phyloP scores from a whole-genome alignment of 1,140 invertebrate species.

The Calycopis cecrops region DNA sequence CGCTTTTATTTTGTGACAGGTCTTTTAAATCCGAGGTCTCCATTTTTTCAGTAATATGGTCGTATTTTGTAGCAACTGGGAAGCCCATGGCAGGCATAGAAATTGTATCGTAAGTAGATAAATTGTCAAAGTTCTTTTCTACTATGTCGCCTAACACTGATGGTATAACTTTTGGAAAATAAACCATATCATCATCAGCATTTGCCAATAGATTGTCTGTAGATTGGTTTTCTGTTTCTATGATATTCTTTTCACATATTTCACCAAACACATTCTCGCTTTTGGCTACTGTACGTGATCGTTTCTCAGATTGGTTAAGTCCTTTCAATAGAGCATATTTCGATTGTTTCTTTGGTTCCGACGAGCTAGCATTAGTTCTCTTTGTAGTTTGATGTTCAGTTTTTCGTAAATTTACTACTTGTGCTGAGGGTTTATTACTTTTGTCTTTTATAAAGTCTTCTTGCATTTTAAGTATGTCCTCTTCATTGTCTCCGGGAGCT shows the following conservation, averaged over 20 bases:
- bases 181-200: constrained; percentile 64
- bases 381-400: constrained; percentile 38
- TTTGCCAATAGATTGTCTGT: constrained; percentile 12
- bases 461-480: constrained; percentile 82
- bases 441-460: constrained; percentile 78
- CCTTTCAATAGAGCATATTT: constrained; percentile 63
- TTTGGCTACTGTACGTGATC: constrained; percentile 25
- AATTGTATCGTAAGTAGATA: constrained; percentile 31
- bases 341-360: constrained; percentile 45
- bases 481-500: constrained; percentile 79
- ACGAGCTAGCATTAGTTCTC: constrained; percentile 26
- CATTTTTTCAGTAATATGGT: constrained; percentile 22
- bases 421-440: constrained; percentile 75
- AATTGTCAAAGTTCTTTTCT: constrained; percentile 71
- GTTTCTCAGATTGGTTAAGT: constrained; percentile 38
- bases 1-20: constrained; percentile 19
- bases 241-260: constrained; percentile 47
- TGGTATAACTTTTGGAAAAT: constrained; percentile 65
- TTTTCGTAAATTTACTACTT: constrained; percentile 75
- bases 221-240: constrained; percentile 37
- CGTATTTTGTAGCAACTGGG: constrained; percentile 40
- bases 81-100: constrained; percentile 48
- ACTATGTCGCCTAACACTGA: constrained; percentile 77
- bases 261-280: constrained; percentile 34
- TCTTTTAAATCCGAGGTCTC: background rate